Evolutionary conservation across 2,113 vertebrate species (phyloP), one percentile per base, ranked within the genome.

Genomic region (Tetraodon nigroviridis): DNA sequence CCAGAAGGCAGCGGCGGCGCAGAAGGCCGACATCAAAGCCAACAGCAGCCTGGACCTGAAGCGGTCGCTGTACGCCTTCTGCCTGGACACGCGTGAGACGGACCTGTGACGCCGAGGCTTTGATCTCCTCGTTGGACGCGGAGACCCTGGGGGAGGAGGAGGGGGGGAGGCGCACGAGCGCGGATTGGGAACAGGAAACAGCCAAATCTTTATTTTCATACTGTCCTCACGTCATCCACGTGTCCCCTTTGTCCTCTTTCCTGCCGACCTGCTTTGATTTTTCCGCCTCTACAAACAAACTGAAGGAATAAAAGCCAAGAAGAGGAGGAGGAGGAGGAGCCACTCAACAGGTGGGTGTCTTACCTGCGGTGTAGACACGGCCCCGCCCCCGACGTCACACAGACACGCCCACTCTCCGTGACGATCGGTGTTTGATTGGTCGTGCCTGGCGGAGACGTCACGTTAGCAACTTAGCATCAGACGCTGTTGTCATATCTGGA

Each of bases 31-130:
- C 65, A 88, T 93, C 37, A 97, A 96, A 75, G 93, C 93, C 0
- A 96, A 95, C 89, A 95, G 93, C 90, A 93, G 89, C 0, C 61
- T 90, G 80, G 94, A 98, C 78, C 84, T 98, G 58, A 92, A 93
- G 76, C 90, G 89, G 62, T 96, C 96, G 12, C 91, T 99, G 17
- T 98, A 97, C 75, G 92, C 94, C 0, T 91, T 98, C 75, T 99
- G 96, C 62, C 67, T 98, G 85, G 92, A 98, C 83, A 90, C 92
- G 1, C 93, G 91, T 66, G 97, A 98, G 84, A 98, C 95, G 0
- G 95, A 99, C 72, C 82, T 98, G 83, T 99, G 88, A 82, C 21
- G 51, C 20, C n/a, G 24, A 27, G 24, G 24, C 32, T 37, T 37
- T 37, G 10, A 37, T 11, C 32, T 37, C 32, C 32, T 37, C 11